Percentiles rank a stretch among this genome's conserved stretches.
These are phyloP conservation scores for Pachypeltis micranthus DNA, from an alignment of 1,140 invertebrate species.

Conservation along the genomic window DNA sequence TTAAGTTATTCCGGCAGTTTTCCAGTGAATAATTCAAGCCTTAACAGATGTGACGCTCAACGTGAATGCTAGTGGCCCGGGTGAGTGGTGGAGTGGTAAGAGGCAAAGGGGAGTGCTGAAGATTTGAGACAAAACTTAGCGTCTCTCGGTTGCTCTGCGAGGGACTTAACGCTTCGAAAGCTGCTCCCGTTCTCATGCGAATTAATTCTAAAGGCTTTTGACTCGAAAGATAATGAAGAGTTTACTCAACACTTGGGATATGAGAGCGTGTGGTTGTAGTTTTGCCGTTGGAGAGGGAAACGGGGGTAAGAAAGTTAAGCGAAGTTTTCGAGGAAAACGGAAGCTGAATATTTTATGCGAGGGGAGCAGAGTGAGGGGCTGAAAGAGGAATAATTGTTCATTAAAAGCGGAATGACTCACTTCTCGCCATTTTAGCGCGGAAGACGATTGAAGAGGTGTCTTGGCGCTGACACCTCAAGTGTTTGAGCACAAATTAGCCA, in stretches of 20 bases:
- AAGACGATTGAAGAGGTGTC: no score
- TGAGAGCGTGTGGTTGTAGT: background rate
- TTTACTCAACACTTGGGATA: background rate
- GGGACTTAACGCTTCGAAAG: background rate
- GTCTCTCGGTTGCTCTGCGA: background rate
- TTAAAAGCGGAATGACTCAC: background rate
- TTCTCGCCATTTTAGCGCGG: background rate
- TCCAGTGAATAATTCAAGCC: background rate
- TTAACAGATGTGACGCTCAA: background rate
- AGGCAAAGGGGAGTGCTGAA: background rate
- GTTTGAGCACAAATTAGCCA: no score
- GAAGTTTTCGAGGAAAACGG: background rate
- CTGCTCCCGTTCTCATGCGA: background rate
- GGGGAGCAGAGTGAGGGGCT: background rate
- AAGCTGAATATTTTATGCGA: background rate
- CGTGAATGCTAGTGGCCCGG: no score
- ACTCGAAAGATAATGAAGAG: background rate
- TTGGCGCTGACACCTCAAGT: no score
- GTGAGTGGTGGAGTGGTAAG: no score
- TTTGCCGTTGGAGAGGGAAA: background rate
- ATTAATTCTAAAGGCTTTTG: background rate
- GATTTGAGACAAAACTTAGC: background rate
- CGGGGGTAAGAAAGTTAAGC: no score
- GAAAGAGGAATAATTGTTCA: background rate
- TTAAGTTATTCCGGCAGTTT: background rate